Conservation (phyloP, 2,888 invertebrate species). For the Sabellastarte sp. region DNA sequence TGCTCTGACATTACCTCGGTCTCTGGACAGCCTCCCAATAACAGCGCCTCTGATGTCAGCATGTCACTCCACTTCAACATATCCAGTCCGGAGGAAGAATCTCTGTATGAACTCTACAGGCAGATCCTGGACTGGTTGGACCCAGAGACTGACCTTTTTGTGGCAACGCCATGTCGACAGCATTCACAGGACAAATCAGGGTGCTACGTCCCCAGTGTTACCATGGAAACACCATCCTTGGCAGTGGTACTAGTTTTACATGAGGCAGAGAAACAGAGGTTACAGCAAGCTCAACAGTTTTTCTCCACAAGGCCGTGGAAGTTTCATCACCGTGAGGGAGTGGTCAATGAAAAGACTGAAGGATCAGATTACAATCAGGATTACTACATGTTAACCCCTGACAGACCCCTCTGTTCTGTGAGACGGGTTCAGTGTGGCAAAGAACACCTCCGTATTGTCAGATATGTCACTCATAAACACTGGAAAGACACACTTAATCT, state of each 20-base stretch:
- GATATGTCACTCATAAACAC: slow-evolving; percentile 40
- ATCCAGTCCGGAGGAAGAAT: background rate
- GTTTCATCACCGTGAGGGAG: background rate
- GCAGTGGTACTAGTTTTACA: slow-evolving; percentile 1
- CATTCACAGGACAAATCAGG: background rate
- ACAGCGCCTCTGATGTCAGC: background rate
- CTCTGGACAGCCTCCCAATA: background rate
- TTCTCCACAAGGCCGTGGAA: background rate
- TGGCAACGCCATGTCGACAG: background rate
- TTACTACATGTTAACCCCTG: slow-evolving; percentile 42
- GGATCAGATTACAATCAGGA: slow-evolving; percentile 44
- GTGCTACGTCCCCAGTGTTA: background rate
- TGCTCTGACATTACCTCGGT: background rate
- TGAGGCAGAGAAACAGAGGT: background rate
- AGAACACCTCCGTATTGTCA: slow-evolving; percentile 42
- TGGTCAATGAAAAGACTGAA: slow-evolving; percentile 26
- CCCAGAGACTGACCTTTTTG: background rate
- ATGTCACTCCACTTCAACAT: background rate
- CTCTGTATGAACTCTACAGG: background rate
- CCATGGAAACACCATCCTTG: background rate
- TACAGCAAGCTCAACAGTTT: background rate
- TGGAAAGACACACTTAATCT: slow-evolving; percentile 48
- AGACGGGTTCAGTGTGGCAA: slow-evolving; percentile 50
- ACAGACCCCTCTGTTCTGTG: slow-evolving; percentile 48
- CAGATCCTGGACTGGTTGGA: background rate